phyloP scores from a whole-genome alignment of 1,140 invertebrate species.

The Drosophila jambulina region DNA sequence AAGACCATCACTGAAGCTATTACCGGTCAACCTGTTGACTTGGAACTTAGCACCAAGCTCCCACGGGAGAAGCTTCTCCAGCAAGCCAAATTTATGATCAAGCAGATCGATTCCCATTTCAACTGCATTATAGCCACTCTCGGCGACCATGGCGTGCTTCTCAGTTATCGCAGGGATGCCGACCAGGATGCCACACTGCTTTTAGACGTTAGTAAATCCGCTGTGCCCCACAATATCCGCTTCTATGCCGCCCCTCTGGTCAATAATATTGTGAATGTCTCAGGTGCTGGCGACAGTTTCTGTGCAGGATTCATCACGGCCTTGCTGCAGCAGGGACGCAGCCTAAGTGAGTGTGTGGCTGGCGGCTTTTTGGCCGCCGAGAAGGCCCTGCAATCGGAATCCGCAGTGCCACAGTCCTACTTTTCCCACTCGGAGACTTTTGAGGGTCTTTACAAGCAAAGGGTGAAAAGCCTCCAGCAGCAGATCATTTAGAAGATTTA shows the following conservation, averaged over 20 bases:
- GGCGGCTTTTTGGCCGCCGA: conserved; percentile 87
- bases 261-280: conserved; percentile 87
- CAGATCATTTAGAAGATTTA: conserved; percentile 39
- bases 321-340: conserved; percentile 83
- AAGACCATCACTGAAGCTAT: conserved; percentile 85
- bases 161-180: conserved; percentile 74
- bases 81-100: conserved; percentile 50
- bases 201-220: conserved; percentile 22
- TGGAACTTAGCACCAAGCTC: conserved; percentile 21
- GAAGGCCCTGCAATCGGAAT: conserved; percentile 85
- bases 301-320: conserved; percentile 87
- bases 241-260: conserved; percentile 86
- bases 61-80: conserved; percentile 33
- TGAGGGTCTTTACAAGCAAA: conserved; percentile 42
- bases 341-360: conserved; percentile 86
- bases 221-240: conserved; percentile 41
- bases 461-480: conserved; percentile 37
- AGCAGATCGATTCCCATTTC: conserved; percentile 76
- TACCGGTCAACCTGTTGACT: conserved; percentile 30
- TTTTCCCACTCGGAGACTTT: conserved; percentile 46
- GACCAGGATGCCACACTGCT: conserved; percentile 53
- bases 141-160: conserved; percentile 86
- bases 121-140: conserved; percentile 87
- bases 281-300: conserved; percentile 89
- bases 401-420: conserved; percentile 85